phyloP scores from a whole-genome alignment of 2,888 invertebrate species.

The Pseudococcus longispinus region DNA sequence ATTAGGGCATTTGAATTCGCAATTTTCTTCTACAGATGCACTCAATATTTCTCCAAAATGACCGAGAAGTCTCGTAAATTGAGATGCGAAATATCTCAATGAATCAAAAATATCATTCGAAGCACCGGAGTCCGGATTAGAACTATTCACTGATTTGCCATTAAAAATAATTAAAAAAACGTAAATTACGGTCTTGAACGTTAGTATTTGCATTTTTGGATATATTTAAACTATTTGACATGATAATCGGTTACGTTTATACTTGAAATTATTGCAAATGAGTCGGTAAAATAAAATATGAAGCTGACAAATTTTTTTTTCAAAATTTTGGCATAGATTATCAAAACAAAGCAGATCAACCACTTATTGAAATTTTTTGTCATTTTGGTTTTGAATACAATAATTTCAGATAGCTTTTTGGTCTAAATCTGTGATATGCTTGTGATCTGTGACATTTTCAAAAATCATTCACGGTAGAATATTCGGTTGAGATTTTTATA shows the following conservation, averaged over 20 bases:
- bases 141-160: background rate
- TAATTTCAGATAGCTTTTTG: background rate
- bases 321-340: background rate
- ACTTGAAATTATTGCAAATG: background rate
- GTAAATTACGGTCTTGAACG: background rate
- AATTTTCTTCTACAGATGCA: conserved; percentile 41
- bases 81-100: background rate
- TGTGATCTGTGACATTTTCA: background rate
- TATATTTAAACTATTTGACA: background rate
- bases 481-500: background rate
- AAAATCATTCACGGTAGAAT: background rate
- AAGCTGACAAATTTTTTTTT: background rate
- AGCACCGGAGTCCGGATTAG: background rate
- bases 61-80: background rate
- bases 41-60: background rate
- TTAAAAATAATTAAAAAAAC: background rate
- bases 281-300: background rate
- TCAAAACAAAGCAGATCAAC: background rate
- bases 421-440: too few relatives aligned
- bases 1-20: conserved; percentile 35
- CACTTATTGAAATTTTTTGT: background rate
- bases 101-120: background rate
- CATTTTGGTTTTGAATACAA: background rate
- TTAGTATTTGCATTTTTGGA: background rate
- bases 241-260: background rate